Evolutionary conservation across 2,113 vertebrate genomes (phyloP), one percentile per base, ranked within the genome.

Genomic region (Casuarius casuarius): DNA sequence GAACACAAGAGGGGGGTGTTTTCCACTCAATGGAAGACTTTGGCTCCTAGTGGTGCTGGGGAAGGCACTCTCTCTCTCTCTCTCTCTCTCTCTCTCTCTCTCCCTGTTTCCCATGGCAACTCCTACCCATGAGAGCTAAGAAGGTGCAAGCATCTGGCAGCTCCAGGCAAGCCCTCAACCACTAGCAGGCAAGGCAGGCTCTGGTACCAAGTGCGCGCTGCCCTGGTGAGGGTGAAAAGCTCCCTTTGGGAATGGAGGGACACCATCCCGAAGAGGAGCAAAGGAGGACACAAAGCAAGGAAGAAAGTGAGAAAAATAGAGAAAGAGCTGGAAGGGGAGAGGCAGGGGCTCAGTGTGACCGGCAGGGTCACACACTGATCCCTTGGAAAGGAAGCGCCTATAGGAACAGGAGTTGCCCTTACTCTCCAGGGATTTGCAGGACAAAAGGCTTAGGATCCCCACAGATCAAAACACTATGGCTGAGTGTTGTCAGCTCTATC

Each of bases 31-130:
- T 92, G 58, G 88, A 96, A 92, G 95, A 86, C 80, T 97, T 97
- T 97, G 91, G 85, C 90, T 97, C 93, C 89, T 84, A 42, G 86
- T 73, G 88, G 71, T 92, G 94, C 96, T 95, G 79, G 87, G 71
- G 93, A 97, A 97, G 81, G 91, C 90, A 95, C 68, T 96, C 97
- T 90, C 90, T 38, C 97, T 88, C 90, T 89, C 94, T 88, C 89
- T 87, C 67, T 96, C 76, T n/a, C 68, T 96, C 97, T 90, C 90
- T 38, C 97, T 88, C 90, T 89, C 94, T 88, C 89, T 87, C 67
- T 96, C 76, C 40, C 58, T 89, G 95, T 97, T 90, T 97, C 94
- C 97, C 97, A 96, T 97, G 91, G 97, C 97, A 97, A 97, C 97
- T 95, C 94, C 84, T 97, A 87, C 87, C 92, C 92, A 26, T 79